Evolutionary conservation across 1,140 invertebrate genomes (phyloP).

Genomic region (Scylla paramamosain): DNA sequence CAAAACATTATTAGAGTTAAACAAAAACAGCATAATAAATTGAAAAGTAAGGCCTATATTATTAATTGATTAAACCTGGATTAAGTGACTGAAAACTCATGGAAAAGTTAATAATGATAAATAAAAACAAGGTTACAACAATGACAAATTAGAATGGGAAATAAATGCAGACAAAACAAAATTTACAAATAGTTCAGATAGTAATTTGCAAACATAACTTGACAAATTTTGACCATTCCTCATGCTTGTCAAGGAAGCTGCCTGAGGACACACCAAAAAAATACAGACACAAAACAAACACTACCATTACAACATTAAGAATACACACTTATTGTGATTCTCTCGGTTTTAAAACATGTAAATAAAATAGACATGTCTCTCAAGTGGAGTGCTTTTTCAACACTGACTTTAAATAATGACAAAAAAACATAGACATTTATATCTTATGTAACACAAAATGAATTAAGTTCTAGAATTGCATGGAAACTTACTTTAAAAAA

Average conservation of each 20-base stretch:
- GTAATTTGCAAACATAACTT: neutral
- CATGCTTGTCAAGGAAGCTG: neutral
- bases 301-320: neutral
- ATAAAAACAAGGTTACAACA: neutral
- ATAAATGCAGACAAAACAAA: neutral
- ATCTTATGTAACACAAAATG: too few relatives aligned
- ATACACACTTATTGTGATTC: neutral
- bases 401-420: too few relatives aligned
- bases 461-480: too few relatives aligned
- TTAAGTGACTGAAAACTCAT: neutral
- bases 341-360: too few relatives aligned
- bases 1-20: too few relatives aligned
- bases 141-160: neutral
- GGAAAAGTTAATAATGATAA: neutral
- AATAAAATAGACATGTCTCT: too few relatives aligned
- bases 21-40: too few relatives aligned
- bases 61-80: neutral
- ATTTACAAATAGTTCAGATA: neutral
- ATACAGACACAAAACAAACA: neutral
- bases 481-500: too few relatives aligned
- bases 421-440: too few relatives aligned
- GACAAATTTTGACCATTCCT: neutral
- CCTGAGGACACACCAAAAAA: neutral
- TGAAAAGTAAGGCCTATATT: too few relatives aligned
- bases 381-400: too few relatives aligned